A percentile compares a stretch with the other conserved stretches of the same genome.
phyloP scores from a whole-genome alignment of 2,888 invertebrate species.

The Erebia aethiops region DNA sequence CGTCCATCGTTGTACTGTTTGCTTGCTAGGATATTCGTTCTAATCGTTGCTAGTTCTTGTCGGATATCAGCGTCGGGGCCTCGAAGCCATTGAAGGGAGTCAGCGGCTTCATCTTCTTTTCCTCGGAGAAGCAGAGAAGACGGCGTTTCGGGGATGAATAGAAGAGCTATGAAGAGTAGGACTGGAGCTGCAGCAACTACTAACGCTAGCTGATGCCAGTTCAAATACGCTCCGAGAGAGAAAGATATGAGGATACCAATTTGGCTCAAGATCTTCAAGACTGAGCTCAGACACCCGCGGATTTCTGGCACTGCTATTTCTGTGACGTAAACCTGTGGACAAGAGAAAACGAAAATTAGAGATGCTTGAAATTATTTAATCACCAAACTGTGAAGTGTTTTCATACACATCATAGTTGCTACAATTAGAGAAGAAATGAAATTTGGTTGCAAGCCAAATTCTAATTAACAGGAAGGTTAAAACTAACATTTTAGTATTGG shows the following conservation, averaged over 20 bases:
- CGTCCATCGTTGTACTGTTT: constrained; percentile 65
- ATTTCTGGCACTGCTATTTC: constrained; percentile 94
- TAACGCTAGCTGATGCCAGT: constrained; percentile 92
- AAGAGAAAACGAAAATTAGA: constrained; percentile 41
- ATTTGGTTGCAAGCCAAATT: not conserved
- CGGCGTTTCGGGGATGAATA: constrained; percentile 94
- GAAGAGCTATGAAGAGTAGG: constrained; percentile 87
- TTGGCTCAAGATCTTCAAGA: constrained; percentile 92
- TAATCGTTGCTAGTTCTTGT: constrained; percentile 87
- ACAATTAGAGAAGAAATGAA: not conserved
- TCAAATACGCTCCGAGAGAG: constrained; percentile 90
- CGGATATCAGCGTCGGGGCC: constrained; percentile 90
- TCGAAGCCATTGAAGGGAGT: constrained; percentile 90
- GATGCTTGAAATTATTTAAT: not conserved
- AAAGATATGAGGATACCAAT: constrained; percentile 92
- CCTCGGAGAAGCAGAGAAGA: constrained; percentile 90
- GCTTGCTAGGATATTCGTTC: constrained; percentile 86
- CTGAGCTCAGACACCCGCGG: constrained; percentile 92
- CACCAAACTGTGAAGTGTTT: not conserved
- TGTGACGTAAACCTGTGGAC: constrained; percentile 91
- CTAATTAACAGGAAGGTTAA: not conserved
- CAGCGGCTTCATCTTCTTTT: constrained; percentile 88
- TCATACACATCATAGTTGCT: no score
- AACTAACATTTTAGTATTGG: not conserved
- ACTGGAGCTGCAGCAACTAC: constrained; percentile 90